Base-by-base conservation (phyloP, 2,113 vertebrate species). In the Petromus typicus region DNA sequence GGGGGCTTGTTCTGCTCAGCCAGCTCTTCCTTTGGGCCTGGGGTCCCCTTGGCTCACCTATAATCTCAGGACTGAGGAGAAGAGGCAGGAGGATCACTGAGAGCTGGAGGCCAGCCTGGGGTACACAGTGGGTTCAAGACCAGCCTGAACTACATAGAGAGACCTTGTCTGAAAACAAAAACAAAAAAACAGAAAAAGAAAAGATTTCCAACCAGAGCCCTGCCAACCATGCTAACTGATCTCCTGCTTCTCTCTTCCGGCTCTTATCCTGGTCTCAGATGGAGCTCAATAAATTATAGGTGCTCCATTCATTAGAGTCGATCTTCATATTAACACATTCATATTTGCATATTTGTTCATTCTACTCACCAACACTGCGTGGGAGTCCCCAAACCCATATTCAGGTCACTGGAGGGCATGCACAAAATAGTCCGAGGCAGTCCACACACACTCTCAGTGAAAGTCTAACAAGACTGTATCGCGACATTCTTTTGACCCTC, bases 381-480 rank as follows among this genome's bases (percentile, higher is more conserved):
- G 5, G 14, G 48, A 32, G 25, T 3, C 14, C 2, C 34, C 7
- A 64, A 51, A 34, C 45, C 32, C 17, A 23, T 16, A 71, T 30
- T 32, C 59, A 67, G 66, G 3, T 89, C 64, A 1, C 17, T 61
- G 32, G 6, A 2, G 20, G 57, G 61, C 61, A 18, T 0, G 5
- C 18, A n/a, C 5, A 27, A 25, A 64, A 34, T 9, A n/a, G 14
- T 18, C n/a, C 9, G 13, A 64, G 22, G n/a, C 7, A 16, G 23
- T 25, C 34, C 30, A 37, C 17, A 5, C 2, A 0, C 3, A 5
- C 13, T 81, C 66, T 89, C 54, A 27, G 18, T 32, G 48, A 27
- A 25, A 34, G 57, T n/a, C 6, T 43, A 14, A 0, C 51, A 25
- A 27, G 16, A 40, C 43, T 12, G 1, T 1, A 0, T 48, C 25